phyloP scores from a whole-genome alignment of 2,888 invertebrate species.

The Athalia cordata region DNA sequence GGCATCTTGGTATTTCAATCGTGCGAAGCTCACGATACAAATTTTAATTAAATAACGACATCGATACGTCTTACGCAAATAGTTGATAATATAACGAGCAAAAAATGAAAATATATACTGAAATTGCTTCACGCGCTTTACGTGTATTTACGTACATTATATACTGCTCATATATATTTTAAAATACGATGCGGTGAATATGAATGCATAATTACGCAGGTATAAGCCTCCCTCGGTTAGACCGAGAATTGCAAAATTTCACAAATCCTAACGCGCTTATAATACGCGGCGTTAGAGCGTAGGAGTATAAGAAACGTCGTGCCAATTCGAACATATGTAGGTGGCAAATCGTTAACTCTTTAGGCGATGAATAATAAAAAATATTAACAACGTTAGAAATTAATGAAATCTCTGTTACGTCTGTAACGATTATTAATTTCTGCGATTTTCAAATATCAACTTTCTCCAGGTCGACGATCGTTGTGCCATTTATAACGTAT shows the following conservation, averaged over 20 bases:
- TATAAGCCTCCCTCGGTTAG: neutral
- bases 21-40: slow-evolving; percentile 24
- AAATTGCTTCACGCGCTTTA: slow-evolving; percentile 33
- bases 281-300: slow-evolving; percentile 24
- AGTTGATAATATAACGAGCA: slow-evolving; percentile 26
- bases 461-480: no score
- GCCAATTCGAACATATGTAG: slow-evolving; percentile 10
- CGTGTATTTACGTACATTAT: no score
- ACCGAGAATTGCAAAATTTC: slow-evolving; percentile 37
- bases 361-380: slow-evolving; percentile 19
- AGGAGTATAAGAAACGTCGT: slow-evolving; percentile 28
- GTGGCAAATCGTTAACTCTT: slow-evolving; percentile 19
- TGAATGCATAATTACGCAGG: neutral
- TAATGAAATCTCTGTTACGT: no score
- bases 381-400: neutral
- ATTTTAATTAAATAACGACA: slow-evolving; percentile 23
- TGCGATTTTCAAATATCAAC: no score
- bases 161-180: no score
- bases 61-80: slow-evolving; percentile 13
- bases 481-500: no score
- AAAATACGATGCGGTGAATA: slow-evolving; percentile 21
- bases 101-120: neutral
- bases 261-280: neutral
- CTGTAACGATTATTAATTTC: no score
- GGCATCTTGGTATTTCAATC: slow-evolving; percentile 28